phyloP scores from a whole-genome alignment of 2,797 vertebrate species.

The Zalophus californianus region DNA sequence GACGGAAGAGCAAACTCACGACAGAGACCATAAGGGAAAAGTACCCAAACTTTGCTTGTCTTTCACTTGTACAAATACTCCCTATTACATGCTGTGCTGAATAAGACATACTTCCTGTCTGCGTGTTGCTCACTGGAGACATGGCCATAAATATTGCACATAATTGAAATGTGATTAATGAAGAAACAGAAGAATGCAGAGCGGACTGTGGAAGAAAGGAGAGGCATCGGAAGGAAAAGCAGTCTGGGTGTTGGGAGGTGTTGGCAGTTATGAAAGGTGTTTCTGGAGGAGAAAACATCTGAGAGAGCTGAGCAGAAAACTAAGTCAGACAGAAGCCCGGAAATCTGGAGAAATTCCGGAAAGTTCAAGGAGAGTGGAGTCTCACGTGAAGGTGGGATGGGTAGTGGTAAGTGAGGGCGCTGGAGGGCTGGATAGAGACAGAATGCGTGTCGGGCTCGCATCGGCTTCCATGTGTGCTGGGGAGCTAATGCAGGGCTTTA shows the following conservation, averaged over 20 bases:
- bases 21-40: background rate
- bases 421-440: background rate
- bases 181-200: background rate
- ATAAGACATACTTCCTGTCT: background rate
- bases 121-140: background rate
- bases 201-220: background rate
- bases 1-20: background rate
- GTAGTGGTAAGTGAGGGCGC: background rate
- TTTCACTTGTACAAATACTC: background rate
- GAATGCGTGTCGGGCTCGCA: accelerated
- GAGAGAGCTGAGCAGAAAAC: background rate
- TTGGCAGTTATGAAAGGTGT: background rate
- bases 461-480: background rate
- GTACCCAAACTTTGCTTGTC: background rate
- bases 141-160: background rate
- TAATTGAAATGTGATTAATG: background rate
- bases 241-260: background rate
- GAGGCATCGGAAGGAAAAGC: background rate
- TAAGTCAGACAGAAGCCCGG: background rate
- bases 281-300: background rate
- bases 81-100: background rate
- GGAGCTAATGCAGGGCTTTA: background rate
- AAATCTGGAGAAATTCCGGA: background rate
- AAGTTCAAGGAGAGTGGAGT: background rate
- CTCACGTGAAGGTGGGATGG: background rate